A percentile compares a stretch with the other conserved stretches of the same genome.
Evolutionary conservation across 2,888 invertebrate species (phyloP).

Genomic region (Oscheius onirici): DNA sequence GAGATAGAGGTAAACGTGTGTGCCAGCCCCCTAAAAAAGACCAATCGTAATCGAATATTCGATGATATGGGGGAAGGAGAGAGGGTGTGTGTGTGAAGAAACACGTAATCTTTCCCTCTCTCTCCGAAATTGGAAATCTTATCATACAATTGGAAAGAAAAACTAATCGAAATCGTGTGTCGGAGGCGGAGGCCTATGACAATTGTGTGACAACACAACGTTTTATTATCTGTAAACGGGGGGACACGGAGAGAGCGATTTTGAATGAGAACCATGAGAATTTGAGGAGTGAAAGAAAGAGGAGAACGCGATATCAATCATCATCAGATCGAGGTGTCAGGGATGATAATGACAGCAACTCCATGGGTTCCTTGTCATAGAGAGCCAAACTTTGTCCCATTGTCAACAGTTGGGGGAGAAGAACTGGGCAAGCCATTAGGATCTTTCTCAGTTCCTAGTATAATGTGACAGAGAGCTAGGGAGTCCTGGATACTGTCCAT

Average conservation of each 20-base stretch:
- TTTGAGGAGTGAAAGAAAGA: too few species aligned
- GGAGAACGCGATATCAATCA: too few species aligned
- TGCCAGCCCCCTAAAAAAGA: too few species aligned
- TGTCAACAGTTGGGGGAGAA: too few species aligned
- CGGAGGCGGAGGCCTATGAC: background rate
- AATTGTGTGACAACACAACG: background rate
- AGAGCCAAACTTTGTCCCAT: too few species aligned
- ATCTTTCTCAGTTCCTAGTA: too few species aligned
- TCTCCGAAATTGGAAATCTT: background rate
- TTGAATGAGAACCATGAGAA: background rate
- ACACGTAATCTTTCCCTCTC: background rate
- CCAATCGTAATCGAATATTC: conserved; percentile 1
- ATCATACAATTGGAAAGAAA: background rate
- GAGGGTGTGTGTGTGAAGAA: background rate
- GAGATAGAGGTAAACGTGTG: background rate
- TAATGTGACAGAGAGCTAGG: background rate
- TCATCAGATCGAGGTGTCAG: too few species aligned
- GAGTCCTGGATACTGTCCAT: background rate
- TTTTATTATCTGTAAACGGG: background rate
- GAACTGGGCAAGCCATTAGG: too few species aligned
- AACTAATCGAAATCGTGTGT: background rate
- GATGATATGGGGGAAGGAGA: background rate
- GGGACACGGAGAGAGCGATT: background rate
- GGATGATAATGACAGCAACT: too few species aligned
- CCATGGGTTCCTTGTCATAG: background rate